A percentile compares a stretch with the other conserved stretches of the same genome.
These are phyloP conservation scores for Neodon shergylaensis DNA, from an alignment of 2,113 vertebrate species.

Conservation along the genomic window DNA sequence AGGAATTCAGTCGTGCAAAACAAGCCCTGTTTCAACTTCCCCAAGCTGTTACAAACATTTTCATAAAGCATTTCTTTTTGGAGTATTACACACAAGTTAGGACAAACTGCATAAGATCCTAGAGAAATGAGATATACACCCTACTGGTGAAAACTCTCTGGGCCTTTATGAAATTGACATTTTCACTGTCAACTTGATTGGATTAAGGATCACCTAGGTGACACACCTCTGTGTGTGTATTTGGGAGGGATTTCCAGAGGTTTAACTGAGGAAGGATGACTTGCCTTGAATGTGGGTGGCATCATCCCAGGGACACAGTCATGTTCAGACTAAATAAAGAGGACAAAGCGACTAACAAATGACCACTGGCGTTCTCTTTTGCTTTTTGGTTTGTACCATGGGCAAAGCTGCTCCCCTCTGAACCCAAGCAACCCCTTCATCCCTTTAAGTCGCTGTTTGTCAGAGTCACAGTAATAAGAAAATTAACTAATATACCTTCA, in stretches of 20 bases:
- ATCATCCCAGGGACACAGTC: not conserved
- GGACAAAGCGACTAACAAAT: not conserved
- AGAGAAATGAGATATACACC: not conserved
- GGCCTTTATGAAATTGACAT: not conserved
- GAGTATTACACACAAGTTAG: not conserved
- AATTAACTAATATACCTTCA: not conserved
- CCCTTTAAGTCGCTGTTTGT: not conserved
- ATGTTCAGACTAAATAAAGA: not conserved
- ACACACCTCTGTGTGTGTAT: not conserved
- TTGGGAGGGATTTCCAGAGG: not conserved
- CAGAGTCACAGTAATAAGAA: not conserved
- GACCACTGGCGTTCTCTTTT: not conserved
- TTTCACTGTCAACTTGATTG: not conserved
- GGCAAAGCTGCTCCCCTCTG: not conserved
- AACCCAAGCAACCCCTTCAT: not conserved
- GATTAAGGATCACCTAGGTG: not conserved
- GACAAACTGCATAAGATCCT: not conserved
- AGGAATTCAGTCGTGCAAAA: not conserved
- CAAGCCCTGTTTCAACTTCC: not conserved
- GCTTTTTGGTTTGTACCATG: not conserved
- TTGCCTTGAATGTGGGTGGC: not conserved
- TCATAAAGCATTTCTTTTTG: constrained; percentile 29
- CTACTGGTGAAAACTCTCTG: not conserved
- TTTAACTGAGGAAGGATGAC: not conserved
- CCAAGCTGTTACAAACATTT: not conserved